Conservation (phyloP, 2,797 vertebrate species). For the Anas bahamensis region DNA sequence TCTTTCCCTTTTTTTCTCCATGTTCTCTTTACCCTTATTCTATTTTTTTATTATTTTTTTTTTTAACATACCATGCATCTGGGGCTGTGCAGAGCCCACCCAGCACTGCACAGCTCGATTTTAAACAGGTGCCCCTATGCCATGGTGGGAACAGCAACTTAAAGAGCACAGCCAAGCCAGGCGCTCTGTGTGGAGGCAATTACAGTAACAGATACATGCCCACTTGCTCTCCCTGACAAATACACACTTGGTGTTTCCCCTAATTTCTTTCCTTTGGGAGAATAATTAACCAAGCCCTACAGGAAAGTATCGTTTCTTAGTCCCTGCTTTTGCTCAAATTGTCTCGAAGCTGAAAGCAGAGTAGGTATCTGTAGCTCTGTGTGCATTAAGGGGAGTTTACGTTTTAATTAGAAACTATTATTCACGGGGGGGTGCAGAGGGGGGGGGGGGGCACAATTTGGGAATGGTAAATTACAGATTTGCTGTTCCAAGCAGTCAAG, state of each 20-base stretch:
- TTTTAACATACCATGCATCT: accelerated
- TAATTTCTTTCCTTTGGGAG: neutral
- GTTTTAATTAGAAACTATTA: neutral
- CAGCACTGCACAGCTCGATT: accelerated
- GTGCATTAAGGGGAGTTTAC: neutral
- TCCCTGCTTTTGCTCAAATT: neutral
- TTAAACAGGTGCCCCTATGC: neutral
- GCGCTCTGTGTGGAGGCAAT: accelerated
- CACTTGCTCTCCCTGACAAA: neutral
- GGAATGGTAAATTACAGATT: neutral
- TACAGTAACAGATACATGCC: neutral
- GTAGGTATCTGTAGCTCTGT: neutral
- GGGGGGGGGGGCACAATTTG: neutral
- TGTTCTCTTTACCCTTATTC: neutral
- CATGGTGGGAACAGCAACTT: accelerated
- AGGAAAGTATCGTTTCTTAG: accelerated
- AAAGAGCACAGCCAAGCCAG: neutral
- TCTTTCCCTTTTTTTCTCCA: neutral
- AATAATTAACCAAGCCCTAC: neutral
- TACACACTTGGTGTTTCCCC: neutral
- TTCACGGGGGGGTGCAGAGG: too few species aligned
- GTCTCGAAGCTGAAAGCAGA: neutral
- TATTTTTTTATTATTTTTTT: neutral
- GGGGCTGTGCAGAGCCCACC: neutral
- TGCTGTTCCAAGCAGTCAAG: neutral